A percentile compares a stretch with the other conserved stretches of the same genome.
These are phyloP conservation scores for Panorpa germanica DNA, from an alignment of 2,888 invertebrate genomes.

Conservation along the genomic window DNA sequence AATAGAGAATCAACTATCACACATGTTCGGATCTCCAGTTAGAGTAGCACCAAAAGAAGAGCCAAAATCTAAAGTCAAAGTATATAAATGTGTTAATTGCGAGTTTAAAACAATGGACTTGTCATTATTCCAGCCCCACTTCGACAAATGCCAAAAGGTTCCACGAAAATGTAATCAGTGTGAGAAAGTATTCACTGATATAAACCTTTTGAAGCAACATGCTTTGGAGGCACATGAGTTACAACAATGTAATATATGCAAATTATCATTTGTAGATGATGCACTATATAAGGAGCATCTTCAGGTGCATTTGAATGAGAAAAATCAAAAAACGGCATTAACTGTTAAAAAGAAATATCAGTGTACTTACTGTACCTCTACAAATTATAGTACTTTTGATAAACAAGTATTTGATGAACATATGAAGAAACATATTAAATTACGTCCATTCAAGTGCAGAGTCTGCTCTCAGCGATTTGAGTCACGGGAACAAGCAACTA, in stretches of 20 bases:
- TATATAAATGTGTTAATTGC: slow-evolving; percentile 25
- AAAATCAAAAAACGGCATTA: too few species aligned
- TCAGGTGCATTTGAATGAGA: too few species aligned
- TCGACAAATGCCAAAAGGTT: slow-evolving; percentile 20
- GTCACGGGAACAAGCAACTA: slow-evolving; percentile 23
- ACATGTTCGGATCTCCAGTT: slow-evolving; percentile 10
- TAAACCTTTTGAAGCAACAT: neutral
- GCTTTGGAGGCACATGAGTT: neutral
- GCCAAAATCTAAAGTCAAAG: slow-evolving; percentile 15
- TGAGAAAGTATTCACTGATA: neutral
- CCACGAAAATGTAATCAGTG: slow-evolving; percentile 18
- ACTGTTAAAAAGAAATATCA: too few species aligned
- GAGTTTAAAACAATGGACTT: slow-evolving; percentile 25
- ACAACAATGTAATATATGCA: slow-evolving; percentile 21
- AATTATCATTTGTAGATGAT: slow-evolving; percentile 23
- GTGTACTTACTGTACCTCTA: too few species aligned
- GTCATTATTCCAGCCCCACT: slow-evolving; percentile 24
- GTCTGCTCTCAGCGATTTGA: slow-evolving; percentile 25
- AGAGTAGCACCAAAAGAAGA: neutral
- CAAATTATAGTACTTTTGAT: too few species aligned
- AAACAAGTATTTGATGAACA: slow-evolving; percentile 23
- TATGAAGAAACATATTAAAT: slow-evolving; percentile 22
- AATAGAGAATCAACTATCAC: slow-evolving; percentile 17
- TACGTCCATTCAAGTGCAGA: slow-evolving; percentile 27
- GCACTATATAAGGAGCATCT: too few species aligned